A percentile compares a stretch with the other conserved stretches of the same genome.
These are phyloP conservation scores for Oryzias celebensis DNA, from an alignment of 2,113 vertebrate genomes.

Conservation along the genomic window DNA sequence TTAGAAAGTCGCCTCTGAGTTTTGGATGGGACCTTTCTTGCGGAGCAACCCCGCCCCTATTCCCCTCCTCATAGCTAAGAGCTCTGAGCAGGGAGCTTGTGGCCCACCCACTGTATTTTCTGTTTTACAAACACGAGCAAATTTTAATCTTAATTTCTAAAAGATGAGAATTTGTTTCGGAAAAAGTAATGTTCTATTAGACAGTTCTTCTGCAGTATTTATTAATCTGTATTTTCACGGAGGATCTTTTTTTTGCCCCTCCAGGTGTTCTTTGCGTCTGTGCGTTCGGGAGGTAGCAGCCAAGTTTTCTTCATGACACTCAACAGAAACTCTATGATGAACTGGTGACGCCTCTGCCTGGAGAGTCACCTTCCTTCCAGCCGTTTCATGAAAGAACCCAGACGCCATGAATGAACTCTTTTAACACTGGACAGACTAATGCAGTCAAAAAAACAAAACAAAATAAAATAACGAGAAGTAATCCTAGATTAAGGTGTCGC, in stretches of 20 bases:
- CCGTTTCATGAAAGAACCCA: conserved; percentile 31
- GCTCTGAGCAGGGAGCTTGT: no score
- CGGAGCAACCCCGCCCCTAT: no score
- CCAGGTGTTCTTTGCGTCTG: conserved; percentile 97
- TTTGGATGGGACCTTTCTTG: no score
- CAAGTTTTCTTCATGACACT: conserved; percentile 99
- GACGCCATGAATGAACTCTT: conserved; percentile 31
- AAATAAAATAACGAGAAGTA: conserved; percentile 4
- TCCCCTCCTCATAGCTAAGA: no score
- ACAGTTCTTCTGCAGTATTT: no score
- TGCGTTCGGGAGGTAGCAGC: conserved; percentile 96
- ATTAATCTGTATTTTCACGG: no score
- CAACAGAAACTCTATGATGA: conserved; percentile 99
- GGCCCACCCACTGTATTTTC: no score
- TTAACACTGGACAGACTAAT: conserved; percentile 38
- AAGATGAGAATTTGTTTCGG: no score
- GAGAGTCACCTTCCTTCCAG: not conserved
- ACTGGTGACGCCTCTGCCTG: conserved; percentile 88
- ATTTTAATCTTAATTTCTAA: no score
- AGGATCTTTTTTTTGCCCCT: not conserved
- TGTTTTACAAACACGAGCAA: no score
- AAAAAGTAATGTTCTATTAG: no score
- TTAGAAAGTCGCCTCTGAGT: no score
- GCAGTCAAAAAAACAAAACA: conserved; percentile 14
- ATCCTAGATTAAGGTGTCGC: conserved; percentile 28